Evolutionary conservation across 2,113 vertebrate species (phyloP).

Genomic region (Bubo bubo): DNA sequence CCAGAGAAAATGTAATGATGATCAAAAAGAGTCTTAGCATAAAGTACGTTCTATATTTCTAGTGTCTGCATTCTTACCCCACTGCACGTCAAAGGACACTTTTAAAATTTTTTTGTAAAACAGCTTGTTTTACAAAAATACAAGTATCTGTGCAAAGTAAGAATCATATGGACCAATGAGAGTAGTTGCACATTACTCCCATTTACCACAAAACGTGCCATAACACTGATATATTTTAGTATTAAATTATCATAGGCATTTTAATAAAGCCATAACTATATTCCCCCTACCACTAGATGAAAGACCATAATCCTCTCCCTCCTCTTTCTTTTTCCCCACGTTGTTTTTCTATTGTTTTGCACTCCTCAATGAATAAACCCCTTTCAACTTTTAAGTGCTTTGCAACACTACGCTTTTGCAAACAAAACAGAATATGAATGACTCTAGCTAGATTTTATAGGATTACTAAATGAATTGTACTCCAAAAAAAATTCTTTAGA

Average conservation of each 20-base stretch:
- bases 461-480: background rate
- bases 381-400: background rate
- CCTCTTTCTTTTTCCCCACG: too few species aligned
- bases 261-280: background rate
- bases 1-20: background rate
- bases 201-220: background rate
- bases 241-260: background rate
- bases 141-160: background rate
- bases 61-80: background rate
- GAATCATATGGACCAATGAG: background rate
- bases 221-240: background rate
- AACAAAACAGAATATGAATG: background rate
- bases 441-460: background rate
- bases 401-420: background rate
- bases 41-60: background rate
- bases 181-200: background rate
- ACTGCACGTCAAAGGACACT: background rate
- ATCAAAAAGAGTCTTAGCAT: background rate
- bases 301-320: background rate
- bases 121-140: background rate
- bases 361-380: background rate
- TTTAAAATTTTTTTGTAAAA: background rate
- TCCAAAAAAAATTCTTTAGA: background rate
- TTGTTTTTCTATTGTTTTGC: background rate
- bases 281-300: background rate